Evolutionary conservation across 2,113 vertebrate species (phyloP).

Genomic region (Amazona vittata): DNA sequence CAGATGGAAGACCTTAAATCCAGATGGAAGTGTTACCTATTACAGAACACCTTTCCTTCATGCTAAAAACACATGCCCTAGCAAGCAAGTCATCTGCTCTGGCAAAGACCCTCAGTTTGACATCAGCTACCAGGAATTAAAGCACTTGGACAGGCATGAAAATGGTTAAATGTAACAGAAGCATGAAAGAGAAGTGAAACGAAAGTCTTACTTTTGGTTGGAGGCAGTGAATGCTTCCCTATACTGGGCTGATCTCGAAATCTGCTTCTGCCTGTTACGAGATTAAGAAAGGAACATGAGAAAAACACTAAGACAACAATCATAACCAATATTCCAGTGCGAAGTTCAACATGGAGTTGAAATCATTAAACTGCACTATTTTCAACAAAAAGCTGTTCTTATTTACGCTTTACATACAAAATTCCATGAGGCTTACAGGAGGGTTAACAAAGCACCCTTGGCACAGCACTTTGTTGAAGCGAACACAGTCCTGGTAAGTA

Average conservation of each 20-base stretch:
- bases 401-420: neutral
- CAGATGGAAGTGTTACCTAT: neutral
- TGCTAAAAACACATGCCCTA: neutral
- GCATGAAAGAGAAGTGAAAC: neutral
- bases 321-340: neutral
- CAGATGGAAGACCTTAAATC: neutral
- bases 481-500: neutral
- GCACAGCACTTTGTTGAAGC: neutral
- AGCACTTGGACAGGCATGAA: neutral
- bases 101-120: neutral
- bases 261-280: constrained; percentile 18
- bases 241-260: neutral
- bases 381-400: neutral
- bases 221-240: neutral
- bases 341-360: neutral
- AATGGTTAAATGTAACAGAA: neutral
- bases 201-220: constrained; percentile 60
- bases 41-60: neutral
- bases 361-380: neutral
- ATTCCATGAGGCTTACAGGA: neutral
- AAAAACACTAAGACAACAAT: neutral
- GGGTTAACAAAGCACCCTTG: neutral
- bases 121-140: neutral
- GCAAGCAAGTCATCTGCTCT: neutral
- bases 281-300: neutral